Base-by-base conservation (phyloP, 1,140 invertebrate genomes). In the Musca domestica region DNA sequence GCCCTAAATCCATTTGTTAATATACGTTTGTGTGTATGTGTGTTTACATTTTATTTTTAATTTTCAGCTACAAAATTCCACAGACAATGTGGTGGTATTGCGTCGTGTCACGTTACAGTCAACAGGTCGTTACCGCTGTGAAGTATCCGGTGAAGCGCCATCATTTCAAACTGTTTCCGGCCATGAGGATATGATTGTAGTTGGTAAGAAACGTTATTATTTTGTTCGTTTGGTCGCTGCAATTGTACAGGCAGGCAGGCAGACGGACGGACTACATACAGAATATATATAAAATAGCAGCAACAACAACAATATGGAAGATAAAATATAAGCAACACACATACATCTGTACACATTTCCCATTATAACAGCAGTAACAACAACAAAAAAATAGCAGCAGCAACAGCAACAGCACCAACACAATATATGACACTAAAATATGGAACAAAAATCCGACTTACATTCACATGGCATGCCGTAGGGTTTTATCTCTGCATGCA, bases 111-210 rank as follows among this genome's bases (percentile, higher is more conserved):
- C 88, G 72, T 82, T 91, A 66, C 84, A 88, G 73, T 89, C 88
- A 69, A 87, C 86, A 56, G 91, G 91, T 65, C 83, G 87, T 65
- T 93, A 92, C 83, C 85, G 89, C 74, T 93, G 91, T 76, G 91
- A 92, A 81, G 90, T 92, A 70, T 91, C 90, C 17, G 91, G 89
- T 19, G 91, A 93, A 81, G 90, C 89, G 54, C 89, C 90, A 48
- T 88, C 85, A 69, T 92, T 92, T 79, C 87, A 90, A 81, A 92
- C 90, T 54, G 90, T 92, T 71, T 88, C 88, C 66, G 89, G 90
- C 75, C 88, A 89, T 74, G 87, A 88, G 72, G 86, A 90, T 76
- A 91, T 92, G 88, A 83, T 86, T 72, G 90, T 91, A 74, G 88
- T 92, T 52, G 90, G 90, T 92, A 84, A 87, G 88, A 74, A 71